Conservation (phyloP, 2,113 vertebrate genomes). For the Chascanopsetta lugubris region DNA sequence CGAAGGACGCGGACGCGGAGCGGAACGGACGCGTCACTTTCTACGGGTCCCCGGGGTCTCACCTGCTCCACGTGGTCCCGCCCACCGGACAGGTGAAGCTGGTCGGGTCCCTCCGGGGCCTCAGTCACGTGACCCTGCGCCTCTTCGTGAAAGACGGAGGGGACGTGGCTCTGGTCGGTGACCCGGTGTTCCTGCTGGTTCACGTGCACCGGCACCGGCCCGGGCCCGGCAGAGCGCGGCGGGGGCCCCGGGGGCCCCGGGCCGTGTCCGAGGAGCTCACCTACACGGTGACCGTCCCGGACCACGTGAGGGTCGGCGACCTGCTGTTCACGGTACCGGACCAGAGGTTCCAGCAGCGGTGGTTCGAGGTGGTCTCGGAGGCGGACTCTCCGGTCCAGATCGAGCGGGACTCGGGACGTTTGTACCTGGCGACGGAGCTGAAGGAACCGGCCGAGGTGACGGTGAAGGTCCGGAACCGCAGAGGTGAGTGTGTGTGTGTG, state of each 20-base stretch:
- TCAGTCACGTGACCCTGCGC: constrained; percentile 60
- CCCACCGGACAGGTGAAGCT: constrained; percentile 78
- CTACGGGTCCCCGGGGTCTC: constrained; percentile 66
- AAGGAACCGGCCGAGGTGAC: constrained; percentile 76
- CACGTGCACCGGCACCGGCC: constrained; percentile 29
- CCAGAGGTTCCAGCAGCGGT: constrained; percentile 75
- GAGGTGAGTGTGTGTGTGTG: constrained; percentile 74
- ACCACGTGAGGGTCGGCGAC: constrained; percentile 79
- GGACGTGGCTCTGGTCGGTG: constrained; percentile 54
- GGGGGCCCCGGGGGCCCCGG: constrained; percentile 70
- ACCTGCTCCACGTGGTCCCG: constrained; percentile 77
- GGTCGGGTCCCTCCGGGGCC: constrained; percentile 73
- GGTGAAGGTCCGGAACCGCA: constrained; percentile 82
- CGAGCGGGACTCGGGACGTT: constrained; percentile 84
- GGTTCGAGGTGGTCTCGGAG: constrained; percentile 83
- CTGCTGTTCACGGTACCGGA: constrained; percentile 86
- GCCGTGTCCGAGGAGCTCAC: constrained; percentile 67
- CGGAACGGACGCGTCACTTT: constrained; percentile 75
- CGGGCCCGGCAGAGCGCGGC: constrained; percentile 15
- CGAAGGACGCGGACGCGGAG: constrained; percentile 72
- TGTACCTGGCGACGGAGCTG: constrained; percentile 81
- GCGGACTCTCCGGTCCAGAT: constrained; percentile 75
- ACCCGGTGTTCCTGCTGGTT: constrained; percentile 66
- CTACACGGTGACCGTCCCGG: constrained; percentile 82
- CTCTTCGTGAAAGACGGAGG: constrained; percentile 76